Percentiles rank a stretch among this genome's conserved stretches.
Evolutionary conservation across 2,797 vertebrate species (phyloP).

Genomic region (Anguilla marmorata): DNA sequence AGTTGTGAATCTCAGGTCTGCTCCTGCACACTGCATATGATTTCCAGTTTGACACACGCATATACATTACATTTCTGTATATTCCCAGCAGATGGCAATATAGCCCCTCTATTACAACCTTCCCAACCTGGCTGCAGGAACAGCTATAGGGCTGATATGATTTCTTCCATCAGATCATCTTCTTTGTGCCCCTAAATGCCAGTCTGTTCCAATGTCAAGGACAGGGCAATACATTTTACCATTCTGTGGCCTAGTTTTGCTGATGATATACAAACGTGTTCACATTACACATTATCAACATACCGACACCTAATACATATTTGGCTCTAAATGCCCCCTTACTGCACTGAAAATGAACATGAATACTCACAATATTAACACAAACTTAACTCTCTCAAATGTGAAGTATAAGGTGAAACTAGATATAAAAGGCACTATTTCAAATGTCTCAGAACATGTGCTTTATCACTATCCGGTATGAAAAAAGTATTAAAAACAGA

Average conservation of each 20-base stretch:
- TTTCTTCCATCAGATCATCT: not conserved
- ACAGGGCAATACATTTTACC: not conserved
- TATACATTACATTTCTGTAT: not conserved
- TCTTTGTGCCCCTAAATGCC: not conserved
- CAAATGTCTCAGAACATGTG: constrained; percentile 32
- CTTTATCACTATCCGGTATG: constrained; percentile 25
- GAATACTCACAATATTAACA: constrained; percentile 14
- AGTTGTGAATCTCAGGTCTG: constrained; percentile 15
- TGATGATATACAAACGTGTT: not conserved
- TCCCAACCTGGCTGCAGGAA: not conserved
- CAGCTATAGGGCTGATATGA: not conserved
- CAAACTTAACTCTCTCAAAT: constrained; percentile 5
- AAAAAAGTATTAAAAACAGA: not conserved
- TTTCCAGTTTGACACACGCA: not conserved
- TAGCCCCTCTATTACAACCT: not conserved
- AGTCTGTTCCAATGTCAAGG: constrained; percentile 4
- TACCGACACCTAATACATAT: not conserved
- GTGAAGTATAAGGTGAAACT: constrained; percentile 28
- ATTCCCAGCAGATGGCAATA: constrained; percentile 34
- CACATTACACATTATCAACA: not conserved
- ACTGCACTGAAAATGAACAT: not conserved
- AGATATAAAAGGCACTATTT: constrained; percentile 37
- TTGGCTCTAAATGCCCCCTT: constrained; percentile 28
- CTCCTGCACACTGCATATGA: not conserved
- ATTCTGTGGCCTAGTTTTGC: not conserved